Evolutionary conservation across 2,113 vertebrate genomes (phyloP).

Genomic region (Saccopteryx leptura): DNA sequence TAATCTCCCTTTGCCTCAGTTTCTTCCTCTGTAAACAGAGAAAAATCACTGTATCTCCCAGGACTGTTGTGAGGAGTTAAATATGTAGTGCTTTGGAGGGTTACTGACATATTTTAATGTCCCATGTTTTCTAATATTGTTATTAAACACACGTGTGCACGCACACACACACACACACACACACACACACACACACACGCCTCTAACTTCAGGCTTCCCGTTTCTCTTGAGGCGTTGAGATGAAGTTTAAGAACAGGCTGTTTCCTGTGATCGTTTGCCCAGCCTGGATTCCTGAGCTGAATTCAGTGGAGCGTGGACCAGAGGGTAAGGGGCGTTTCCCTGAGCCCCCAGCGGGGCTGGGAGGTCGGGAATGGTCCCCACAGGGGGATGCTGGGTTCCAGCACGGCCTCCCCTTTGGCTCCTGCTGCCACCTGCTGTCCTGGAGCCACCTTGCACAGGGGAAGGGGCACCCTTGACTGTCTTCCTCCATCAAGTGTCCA

Average conservation of each 20-base stretch:
- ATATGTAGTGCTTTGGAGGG: background rate
- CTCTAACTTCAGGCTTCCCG: constrained; percentile 6
- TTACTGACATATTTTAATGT: background rate
- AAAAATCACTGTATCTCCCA: background rate
- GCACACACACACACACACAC: background rate
- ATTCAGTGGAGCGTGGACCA: constrained; percentile 88
- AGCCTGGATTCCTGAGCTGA: constrained; percentile 93
- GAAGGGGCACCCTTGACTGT: background rate
- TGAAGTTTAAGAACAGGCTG: constrained; percentile 95
- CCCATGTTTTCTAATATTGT: background rate
- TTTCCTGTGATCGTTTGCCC: constrained; percentile 96
- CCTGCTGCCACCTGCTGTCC: background rate
- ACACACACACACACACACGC: background rate
- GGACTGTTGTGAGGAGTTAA: background rate
- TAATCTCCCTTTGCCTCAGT: background rate
- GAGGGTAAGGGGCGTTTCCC: constrained; percentile 88
- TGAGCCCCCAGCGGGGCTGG: background rate
- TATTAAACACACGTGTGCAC: background rate
- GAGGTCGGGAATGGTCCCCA: background rate
- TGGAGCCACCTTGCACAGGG: rapidly evolving
- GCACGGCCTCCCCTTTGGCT: background rate
- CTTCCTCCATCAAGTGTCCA: background rate
- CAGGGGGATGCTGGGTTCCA: background rate
- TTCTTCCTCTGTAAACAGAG: background rate
- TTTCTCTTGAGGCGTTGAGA: constrained; percentile 92